Percentiles rank a stretch among this genome's conserved stretches.
These are phyloP conservation scores for Labeo catla DNA, from an alignment of 2,113 vertebrate genomes.

Conservation along the genomic window DNA sequence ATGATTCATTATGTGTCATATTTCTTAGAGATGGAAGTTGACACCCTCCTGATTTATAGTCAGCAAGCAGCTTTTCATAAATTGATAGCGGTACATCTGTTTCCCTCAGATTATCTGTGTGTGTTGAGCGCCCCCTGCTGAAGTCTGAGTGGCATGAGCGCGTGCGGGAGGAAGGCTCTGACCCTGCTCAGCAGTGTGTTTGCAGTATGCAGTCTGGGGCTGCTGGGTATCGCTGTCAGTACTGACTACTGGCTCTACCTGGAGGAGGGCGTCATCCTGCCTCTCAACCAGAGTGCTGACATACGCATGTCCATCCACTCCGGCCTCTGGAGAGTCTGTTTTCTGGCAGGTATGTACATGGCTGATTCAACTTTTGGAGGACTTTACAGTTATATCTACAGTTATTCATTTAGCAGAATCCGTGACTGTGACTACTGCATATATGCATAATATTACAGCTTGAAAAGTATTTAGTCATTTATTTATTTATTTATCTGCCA, in stretches of 20 bases:
- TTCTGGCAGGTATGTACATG: constrained; percentile 83
- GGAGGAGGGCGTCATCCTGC: constrained; percentile 89
- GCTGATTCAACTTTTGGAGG: background rate
- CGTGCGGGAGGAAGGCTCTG: constrained; percentile 90
- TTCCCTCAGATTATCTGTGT: constrained; percentile 58
- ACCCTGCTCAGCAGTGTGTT: constrained; percentile 95
- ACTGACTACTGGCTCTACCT: constrained; percentile 98
- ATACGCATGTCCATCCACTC: constrained; percentile 91
- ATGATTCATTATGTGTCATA: constrained; percentile 13
- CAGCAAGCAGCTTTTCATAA: background rate
- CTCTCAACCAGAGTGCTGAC: constrained; percentile 89
- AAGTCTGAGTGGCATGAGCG: constrained; percentile 79
- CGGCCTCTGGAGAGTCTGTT: constrained; percentile 95
- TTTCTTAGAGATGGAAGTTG: background rate
- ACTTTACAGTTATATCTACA: background rate
- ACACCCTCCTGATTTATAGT: background rate
- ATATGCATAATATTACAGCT: too few species aligned
- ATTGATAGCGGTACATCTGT: background rate
- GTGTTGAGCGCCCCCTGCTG: constrained; percentile 56
- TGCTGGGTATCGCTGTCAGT: constrained; percentile 92
- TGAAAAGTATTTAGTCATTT: background rate
- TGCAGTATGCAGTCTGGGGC: constrained; percentile 87
- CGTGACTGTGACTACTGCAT: too few species aligned
- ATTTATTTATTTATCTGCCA: background rate
- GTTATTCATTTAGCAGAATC: background rate